Conservation (phyloP, 2,113 vertebrate species). For the Donacobius atricapilla region DNA sequence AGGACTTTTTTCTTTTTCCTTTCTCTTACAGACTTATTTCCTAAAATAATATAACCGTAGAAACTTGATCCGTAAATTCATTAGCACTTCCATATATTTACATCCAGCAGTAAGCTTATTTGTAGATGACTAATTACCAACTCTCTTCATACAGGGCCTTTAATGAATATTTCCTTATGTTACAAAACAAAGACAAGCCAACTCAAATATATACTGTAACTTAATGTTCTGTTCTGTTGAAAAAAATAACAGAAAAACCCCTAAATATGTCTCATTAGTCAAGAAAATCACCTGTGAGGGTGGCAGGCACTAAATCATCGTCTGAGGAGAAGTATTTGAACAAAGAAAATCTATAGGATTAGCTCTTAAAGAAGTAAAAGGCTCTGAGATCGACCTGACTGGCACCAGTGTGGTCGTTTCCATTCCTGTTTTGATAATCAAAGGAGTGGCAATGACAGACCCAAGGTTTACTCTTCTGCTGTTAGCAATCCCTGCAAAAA, state of each 20-base stretch:
- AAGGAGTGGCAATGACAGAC: background rate
- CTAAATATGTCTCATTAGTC: background rate
- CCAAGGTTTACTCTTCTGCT: background rate
- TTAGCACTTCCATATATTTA: background rate
- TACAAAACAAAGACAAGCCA: background rate
- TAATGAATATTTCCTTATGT: background rate
- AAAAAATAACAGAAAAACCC: fast-evolving
- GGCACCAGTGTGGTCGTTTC: background rate
- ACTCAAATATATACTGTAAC: background rate
- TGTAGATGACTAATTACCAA: background rate
- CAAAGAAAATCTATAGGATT: background rate
- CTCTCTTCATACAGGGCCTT: background rate
- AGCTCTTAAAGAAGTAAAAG: background rate
- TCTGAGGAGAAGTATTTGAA: background rate
- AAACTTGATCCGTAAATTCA: background rate
- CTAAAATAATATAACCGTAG: background rate
- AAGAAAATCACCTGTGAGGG: background rate
- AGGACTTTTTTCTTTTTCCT: background rate
- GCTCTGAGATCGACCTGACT: background rate
- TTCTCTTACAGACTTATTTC: background rate
- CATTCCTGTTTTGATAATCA: background rate
- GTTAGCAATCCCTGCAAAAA: background rate
- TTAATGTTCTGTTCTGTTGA: background rate
- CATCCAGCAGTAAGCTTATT: background rate
- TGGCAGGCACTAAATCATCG: background rate